phyloP scores from a whole-genome alignment of 2,888 invertebrate species.

The Ectemnius continuus region DNA sequence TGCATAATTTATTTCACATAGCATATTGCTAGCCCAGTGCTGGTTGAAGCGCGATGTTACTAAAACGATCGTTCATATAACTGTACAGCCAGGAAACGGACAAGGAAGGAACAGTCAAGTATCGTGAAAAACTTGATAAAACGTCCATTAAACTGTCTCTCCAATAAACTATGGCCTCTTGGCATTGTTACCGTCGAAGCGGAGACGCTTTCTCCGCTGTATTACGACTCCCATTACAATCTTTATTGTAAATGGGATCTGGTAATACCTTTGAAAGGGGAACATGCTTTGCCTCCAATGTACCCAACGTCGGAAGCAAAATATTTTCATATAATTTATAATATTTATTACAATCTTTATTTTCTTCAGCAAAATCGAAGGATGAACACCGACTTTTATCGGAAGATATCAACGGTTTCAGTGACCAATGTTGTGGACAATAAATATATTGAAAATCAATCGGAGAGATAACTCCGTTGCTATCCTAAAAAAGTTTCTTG shows the following conservation, averaged over 20 bases:
- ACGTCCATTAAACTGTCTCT: slow-evolving; percentile 50
- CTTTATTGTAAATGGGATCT: too few species aligned
- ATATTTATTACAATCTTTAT: too few species aligned
- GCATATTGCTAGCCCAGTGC: slow-evolving; percentile 58
- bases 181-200: slow-evolving; percentile 7
- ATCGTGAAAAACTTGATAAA: slow-evolving; percentile 49
- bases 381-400: too few species aligned
- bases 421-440: neutral
- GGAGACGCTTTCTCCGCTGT: too few species aligned
- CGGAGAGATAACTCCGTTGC: slow-evolving; percentile 23
- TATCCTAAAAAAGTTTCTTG: slow-evolving; percentile 44
- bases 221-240: too few species aligned
- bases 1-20: slow-evolving; percentile 65
- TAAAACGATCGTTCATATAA: slow-evolving; percentile 38
- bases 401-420: neutral
- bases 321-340: too few species aligned
- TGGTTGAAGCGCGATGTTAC: slow-evolving; percentile 51
- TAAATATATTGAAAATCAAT: slow-evolving; percentile 44
- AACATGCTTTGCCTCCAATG: neutral
- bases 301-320: too few species aligned
- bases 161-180: slow-evolving; percentile 35
- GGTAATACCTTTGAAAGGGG: neutral
- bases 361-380: too few species aligned
- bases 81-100: slow-evolving; percentile 35
- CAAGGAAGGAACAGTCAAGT: slow-evolving; percentile 49